Evolutionary conservation across 2,888 invertebrate genomes (phyloP), one percentile per base, ranked within the genome.

Genomic region (Oscheius onirici): DNA sequence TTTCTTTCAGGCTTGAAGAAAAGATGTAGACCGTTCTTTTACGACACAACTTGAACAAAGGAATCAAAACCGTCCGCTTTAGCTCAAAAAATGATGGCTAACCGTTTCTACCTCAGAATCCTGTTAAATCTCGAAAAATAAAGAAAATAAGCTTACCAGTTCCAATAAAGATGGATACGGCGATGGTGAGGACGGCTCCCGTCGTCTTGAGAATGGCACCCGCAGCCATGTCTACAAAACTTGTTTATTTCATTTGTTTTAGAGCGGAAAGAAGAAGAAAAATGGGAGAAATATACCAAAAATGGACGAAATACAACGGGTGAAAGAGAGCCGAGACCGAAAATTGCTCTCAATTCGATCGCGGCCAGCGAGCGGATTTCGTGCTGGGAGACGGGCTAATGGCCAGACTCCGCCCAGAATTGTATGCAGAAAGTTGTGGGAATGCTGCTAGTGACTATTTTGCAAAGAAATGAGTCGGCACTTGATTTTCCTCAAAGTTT

Each of bases 131-230:
- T 34, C 11, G 43, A 57, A 63, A 24, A 41, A 11, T 10, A 58
- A 58, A 8, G 49, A 60, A 65, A 15, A 58, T 40, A 3, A 10
- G 20, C 69, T 58, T 26, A 84, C 85, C 84, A 63, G 84, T 85
- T 70, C 83, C 82, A 51, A 84, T 71, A 57, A 85, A 54, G 51
- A 85, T 76, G 26, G 78, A 61, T 20, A 71, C 74, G 44, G 72
- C 76, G 26, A 83, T 55, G 57, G 73, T 71, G 52, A 75, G 66
- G 51, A 85, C 57, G 66, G 80, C 73, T 43, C 78, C 79, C 73
- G 83, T 82, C 55, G 85, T 84, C 44, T 85, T 80, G 51, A 83
- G 75, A 71, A 83, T 83, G 71, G 85, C 79, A 61, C 80, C 83
- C 71, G 80, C 78, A 54, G 77, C 79, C 82, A 80, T 78, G 71